Evolutionary conservation across 2,113 vertebrate genomes (phyloP), one percentile per base, ranked within the genome.

Genomic region (Ranitomeya imitator): DNA sequence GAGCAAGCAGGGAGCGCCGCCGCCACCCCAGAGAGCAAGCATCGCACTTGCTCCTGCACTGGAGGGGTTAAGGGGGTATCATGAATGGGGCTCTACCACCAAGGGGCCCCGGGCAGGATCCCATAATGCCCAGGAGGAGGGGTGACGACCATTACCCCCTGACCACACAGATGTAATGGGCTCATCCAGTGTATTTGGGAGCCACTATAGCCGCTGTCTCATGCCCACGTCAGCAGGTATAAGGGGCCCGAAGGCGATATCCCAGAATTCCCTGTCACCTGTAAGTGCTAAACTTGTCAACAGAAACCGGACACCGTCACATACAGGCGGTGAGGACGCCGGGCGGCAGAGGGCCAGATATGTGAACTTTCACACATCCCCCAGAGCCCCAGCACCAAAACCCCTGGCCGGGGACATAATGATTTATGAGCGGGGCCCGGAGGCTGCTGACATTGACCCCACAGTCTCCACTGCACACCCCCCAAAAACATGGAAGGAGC

Each of bases 341-440:
- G 0, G 84, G 69, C 13, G 89, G 90, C 51, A 23, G 2, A 0
- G 10, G n/a, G 93, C 93, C 93, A 93, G 91, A 86, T 92, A 93
- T 93, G 90, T 93, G 94, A 94, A 94, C 93, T 93, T 93, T 91
- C 69, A 87, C 88, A 90, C 69, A 59, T 55, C 19, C 65, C 83
- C 21, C 23, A 15, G 12, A 45, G 37, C 37, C 37, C 37, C 37
- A 45, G 37, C 37, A 63, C 45, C 23, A 12, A 55, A 60, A 52
- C 18, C 16, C 23, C 79, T 65, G 2, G 80, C 89, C 86, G 80
- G 90, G 51, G 1, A 18, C 82, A 80, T 81, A 26, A 90, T 26
- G 86, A 91, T 92, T 91, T 91, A 93, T 0, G 1, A 63, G 80
- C 85, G 90, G 91, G 91, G n/a, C 1, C 31, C 85, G 78, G 65